These are phyloP conservation scores for Leptopilina clavipes DNA, from an alignment of 1,140 invertebrate genomes.

Conservation along the genomic window DNA sequence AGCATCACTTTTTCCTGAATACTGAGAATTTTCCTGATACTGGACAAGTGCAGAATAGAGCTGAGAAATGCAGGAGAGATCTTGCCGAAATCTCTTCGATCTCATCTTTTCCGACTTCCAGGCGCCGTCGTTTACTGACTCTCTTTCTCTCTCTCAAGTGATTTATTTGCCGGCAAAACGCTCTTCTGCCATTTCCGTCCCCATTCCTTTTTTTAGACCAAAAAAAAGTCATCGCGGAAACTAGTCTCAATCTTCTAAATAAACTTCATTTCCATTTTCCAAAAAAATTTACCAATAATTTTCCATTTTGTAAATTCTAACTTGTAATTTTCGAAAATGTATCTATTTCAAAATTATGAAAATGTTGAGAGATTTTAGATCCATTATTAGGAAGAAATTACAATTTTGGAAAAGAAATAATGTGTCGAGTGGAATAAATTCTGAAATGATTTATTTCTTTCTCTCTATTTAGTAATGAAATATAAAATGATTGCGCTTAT, in stretches of 20 bases:
- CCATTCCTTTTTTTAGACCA: neutral
- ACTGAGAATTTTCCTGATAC: conserved; percentile 16
- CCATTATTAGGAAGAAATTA: no score
- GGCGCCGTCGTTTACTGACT: conserved; percentile 24
- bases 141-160: conserved; percentile 20
- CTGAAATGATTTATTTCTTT: neutral
- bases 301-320: no score
- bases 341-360: no score
- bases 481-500: neutral
- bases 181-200: conserved; percentile 20
- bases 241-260: neutral
- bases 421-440: neutral
- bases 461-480: neutral
- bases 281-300: neutral
- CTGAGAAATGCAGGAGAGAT: conserved; percentile 24
- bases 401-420: no score
- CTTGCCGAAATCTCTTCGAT: conserved; percentile 30
- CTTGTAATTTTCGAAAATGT: no score
- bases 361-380: no score
- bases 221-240: conserved; percentile 13
- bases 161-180: conserved; percentile 37
- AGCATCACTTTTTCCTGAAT: conserved; percentile 23
- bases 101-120: conserved; percentile 23
- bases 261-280: neutral
- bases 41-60: neutral